A percentile compares a stretch with the other conserved stretches of the same genome.
Evolutionary conservation across 2,888 invertebrate genomes (phyloP).

Genomic region (Linnaemya tessellans): DNA sequence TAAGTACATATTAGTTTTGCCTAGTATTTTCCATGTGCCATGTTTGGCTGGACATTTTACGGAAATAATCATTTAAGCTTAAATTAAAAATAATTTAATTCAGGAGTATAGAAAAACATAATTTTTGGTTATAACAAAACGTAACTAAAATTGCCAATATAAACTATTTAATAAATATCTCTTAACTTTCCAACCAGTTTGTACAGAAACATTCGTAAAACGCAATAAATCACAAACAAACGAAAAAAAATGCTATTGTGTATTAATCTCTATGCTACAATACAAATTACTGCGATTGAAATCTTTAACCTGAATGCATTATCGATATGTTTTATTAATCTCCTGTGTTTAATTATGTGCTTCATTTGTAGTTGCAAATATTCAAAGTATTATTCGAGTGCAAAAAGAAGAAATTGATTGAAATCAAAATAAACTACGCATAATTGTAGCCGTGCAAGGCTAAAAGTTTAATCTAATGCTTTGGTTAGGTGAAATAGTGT

Average conservation of each 20-base stretch:
- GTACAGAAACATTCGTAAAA: not conserved
- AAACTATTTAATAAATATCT: no score
- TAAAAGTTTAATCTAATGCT: slow-evolving; percentile 25
- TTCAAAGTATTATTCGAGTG: slow-evolving; percentile 16
- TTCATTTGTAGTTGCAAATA: not conserved
- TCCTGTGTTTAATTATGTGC: slow-evolving; percentile 1
- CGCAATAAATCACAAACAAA: not conserved
- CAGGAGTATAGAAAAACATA: no score
- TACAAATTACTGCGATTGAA: not conserved
- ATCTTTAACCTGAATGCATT: not conserved
- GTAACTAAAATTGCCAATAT: no score
- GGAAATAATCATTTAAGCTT: no score
- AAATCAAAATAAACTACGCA: not conserved
- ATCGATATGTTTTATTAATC: not conserved
- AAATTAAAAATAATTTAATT: no score
- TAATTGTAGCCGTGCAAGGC: not conserved
- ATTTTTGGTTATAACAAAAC: no score
- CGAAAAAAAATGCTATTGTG: not conserved
- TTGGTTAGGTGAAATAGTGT: not conserved
- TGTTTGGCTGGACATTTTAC: no score
- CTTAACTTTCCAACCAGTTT: no score
- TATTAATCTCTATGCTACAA: not conserved
- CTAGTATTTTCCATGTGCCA: no score
- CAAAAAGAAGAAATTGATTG: not conserved
- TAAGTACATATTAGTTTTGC: not conserved